Base-by-base conservation (phyloP, 2,888 invertebrate genomes). In the Rhamphomyia laevipes region DNA sequence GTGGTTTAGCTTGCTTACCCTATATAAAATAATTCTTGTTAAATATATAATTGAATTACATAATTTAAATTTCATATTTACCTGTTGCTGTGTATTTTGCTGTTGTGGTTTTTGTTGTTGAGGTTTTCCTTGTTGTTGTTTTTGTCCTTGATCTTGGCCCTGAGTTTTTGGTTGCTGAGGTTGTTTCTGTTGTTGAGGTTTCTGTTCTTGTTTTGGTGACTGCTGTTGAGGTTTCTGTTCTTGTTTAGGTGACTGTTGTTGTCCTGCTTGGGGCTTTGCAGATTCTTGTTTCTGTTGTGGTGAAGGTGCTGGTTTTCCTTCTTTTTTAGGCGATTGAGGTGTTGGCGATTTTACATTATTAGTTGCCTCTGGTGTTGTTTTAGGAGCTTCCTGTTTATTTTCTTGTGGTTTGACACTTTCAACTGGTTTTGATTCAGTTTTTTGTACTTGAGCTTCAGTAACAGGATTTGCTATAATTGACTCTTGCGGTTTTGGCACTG, bases 351-450 rank as follows among this genome's bases (percentile, higher is more conserved):
- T 38, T 12, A 54, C 45, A 46, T 50, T 35, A 6, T 88, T 64
- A 92, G 77, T 60, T 88, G 90, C 66, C 94, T 94, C n/a, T 90
- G 86, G 17, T 92, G 68, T 94, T 93, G 68, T 95, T 94, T 70
- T 87, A 91, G 60, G 94, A 74, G 64, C 61, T 95, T 77, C 91
- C 95, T 91, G 68, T 95, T 35, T 35, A n/a, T 35, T n/a, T 13
- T 35, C 35, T 35, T 35, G 12, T 13, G 94, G 27, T 92, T 90
- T 64, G 13, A 23, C 13, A 11, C 37, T 16, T 41, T 46, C 41
- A 9, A 17, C 30, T 44, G 31, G 40, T 15, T 48, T 44, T 17
- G 41, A 6, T 35, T 35, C n/a, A 4, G 35, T 13, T 35, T 35
- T 35, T 35, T 35, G 23, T 2, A 27, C 35, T 35, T 4, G n/a